Percentiles rank a stretch among this genome's conserved stretches.
phyloP scores from a whole-genome alignment of 2,888 invertebrate genomes.

The Lochmaea crataegi region DNA sequence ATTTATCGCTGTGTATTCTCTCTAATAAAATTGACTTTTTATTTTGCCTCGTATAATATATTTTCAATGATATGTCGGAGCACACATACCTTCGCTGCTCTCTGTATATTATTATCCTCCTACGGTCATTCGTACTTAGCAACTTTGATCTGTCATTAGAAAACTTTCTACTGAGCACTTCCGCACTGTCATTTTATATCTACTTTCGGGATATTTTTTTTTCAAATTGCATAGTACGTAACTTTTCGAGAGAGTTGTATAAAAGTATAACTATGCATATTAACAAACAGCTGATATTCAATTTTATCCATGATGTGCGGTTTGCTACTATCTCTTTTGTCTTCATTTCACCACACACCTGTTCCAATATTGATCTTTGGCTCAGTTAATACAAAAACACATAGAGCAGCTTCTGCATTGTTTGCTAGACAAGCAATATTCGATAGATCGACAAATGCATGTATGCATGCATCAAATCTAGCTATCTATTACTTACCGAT shows the following conservation, averaged over 20 bases:
- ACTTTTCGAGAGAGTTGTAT: background rate
- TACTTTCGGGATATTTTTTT: background rate
- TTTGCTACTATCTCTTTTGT: background rate
- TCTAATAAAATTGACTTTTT: no score
- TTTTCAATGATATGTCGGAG: no score
- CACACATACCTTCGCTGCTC: no score
- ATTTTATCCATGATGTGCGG: background rate
- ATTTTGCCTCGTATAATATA: no score
- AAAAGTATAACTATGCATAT: background rate
- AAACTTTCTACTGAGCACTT: no score
- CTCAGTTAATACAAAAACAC: constrained; percentile 33
- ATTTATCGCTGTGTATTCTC: no score
- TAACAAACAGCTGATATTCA: background rate
- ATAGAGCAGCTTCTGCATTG: constrained; percentile 22
- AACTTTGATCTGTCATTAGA: no score
- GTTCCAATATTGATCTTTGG: constrained; percentile 34
- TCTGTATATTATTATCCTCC: no score
- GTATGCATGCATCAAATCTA: constrained; percentile 20
- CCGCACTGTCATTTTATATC: no score
- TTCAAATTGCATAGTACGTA: background rate
- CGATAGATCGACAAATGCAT: constrained; percentile 25
- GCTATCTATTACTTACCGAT: constrained; percentile 22
- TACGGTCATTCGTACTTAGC: no score
- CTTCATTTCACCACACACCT: constrained; percentile 29
- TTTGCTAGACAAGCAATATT: constrained; percentile 32